A percentile compares a stretch with the other conserved stretches of the same genome.
Evolutionary conservation across 2,888 invertebrate species (phyloP).

Genomic region (Zygothrica quintamaculata): DNA sequence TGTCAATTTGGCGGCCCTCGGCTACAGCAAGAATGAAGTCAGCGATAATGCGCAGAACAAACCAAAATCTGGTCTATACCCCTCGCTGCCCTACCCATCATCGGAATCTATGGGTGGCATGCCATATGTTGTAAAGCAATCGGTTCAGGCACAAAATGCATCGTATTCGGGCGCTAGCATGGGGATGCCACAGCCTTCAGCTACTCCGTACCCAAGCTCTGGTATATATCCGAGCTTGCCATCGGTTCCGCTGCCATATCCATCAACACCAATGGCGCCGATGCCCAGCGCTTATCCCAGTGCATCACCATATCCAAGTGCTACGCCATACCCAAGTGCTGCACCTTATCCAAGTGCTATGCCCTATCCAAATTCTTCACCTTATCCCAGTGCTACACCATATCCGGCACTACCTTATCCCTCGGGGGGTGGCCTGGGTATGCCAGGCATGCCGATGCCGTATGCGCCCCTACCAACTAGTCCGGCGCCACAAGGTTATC

Average conservation of each 20-base stretch:
- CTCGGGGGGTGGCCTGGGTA: constrained; percentile 39
- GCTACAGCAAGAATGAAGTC: constrained; percentile 78
- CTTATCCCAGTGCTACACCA: constrained; percentile 59
- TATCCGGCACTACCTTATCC: constrained; percentile 78
- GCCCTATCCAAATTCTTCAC: constrained; percentile 37
- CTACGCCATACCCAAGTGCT: constrained; percentile 31
- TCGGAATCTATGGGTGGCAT: constrained; percentile 71
- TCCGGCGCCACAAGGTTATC: constrained; percentile 60
- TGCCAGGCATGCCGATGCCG: constrained; percentile 79
- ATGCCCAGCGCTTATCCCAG: constrained; percentile 33
- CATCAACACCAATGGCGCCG: constrained; percentile 42
- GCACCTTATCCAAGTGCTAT: constrained; percentile 36
- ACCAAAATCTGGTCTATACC: constrained; percentile 77
- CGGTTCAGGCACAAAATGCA: constrained; percentile 56
- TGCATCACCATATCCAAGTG: constrained; percentile 32
- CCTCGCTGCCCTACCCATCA: constrained; percentile 79
- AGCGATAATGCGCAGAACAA: constrained; percentile 39
- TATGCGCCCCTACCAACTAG: constrained; percentile 63
- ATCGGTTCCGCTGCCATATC: constrained; percentile 54
- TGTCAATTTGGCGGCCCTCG: constrained; percentile 82
- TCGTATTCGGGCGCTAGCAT: constrained; percentile 43
- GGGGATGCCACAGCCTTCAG: constrained; percentile 48
- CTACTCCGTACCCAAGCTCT: constrained; percentile 63
- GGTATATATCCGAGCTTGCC: constrained; percentile 61
- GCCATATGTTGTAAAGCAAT: constrained; percentile 71